phyloP scores from a whole-genome alignment of 1,140 invertebrate species.

The Scaptomyza pallida region DNA sequence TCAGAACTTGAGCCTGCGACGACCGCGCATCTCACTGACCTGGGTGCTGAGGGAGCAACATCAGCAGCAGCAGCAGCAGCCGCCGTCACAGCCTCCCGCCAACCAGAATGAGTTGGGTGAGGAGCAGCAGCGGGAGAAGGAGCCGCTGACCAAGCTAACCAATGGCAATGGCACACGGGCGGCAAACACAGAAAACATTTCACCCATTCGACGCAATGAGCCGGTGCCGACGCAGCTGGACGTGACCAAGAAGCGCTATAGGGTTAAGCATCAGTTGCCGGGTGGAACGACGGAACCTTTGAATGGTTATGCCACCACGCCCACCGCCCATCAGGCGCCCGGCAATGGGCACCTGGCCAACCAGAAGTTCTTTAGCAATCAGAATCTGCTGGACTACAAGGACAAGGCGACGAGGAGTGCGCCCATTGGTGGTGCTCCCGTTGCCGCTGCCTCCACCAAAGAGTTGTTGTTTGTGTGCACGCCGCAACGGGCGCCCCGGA shows the following conservation, averaged over 20 bases:
- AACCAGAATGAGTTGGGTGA: slow-evolving; percentile 52
- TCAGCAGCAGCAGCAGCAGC: slow-evolving; percentile 53
- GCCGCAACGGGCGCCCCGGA: slow-evolving; percentile 64
- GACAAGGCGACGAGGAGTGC: slow-evolving; percentile 38
- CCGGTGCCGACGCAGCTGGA: slow-evolving; percentile 69
- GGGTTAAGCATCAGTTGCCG: slow-evolving; percentile 66
- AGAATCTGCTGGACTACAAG: slow-evolving; percentile 75
- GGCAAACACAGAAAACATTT: slow-evolving; percentile 9
- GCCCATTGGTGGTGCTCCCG: slow-evolving; percentile 43
- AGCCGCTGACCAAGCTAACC: slow-evolving; percentile 19
- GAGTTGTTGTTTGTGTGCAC: slow-evolving; percentile 82
- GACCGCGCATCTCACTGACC: slow-evolving; percentile 89
- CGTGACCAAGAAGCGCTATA: slow-evolving; percentile 72
- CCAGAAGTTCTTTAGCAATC: slow-evolving; percentile 83
- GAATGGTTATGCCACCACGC: slow-evolving; percentile 79
- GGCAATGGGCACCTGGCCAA: slow-evolving; percentile 54
- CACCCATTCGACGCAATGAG: slow-evolving; percentile 35
- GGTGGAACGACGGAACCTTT: slow-evolving; percentile 61
- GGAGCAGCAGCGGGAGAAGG: slow-evolving; percentile 45
- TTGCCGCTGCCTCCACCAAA: slow-evolving; percentile 75
- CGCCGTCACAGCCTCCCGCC: slow-evolving; percentile 41
- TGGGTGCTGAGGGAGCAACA: slow-evolving; percentile 88
- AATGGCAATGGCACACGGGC: slow-evolving; percentile 13
- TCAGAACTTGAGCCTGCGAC: slow-evolving; percentile 85
- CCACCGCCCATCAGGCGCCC: slow-evolving; percentile 68